Evolutionary conservation across 2,888 invertebrate genomes (phyloP), one percentile per base, ranked within the genome.

Genomic region (Smittia sp.): DNA sequence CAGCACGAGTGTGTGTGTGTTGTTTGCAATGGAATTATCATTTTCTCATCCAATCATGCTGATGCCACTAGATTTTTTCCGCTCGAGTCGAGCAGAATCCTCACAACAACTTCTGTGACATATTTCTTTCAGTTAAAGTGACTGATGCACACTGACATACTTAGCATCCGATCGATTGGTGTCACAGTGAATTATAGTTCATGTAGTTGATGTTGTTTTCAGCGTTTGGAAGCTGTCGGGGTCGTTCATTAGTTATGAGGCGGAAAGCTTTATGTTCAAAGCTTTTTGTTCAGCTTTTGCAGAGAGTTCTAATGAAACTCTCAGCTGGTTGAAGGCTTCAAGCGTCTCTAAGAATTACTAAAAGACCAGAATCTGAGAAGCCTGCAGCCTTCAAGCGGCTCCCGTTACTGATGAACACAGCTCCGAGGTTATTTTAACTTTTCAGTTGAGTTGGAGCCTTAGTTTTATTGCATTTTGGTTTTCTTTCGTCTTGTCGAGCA

Each of bases 171-270:
- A n/a, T 9, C 38, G 11, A 46, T 11, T 46, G n/a, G 46, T 46
- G 46, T 46, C 46, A 46, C 46, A 15, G 15, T 46, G 46, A 15
- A 46, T 46, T 46, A 32, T 32, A 46, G 46, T 46, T 46, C 15
- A 11, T 15, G 46, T 46, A 46, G 46, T n/a, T 46, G 46, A 46
- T 46, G 46, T 46, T 46, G 46, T 46, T 46, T n/a, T 46, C 46
- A 46, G 15, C 46, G 46, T 46, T 46, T 46, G 6, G 32, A 32
- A 32, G 32, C 32, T 32, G 32, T 6, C 3, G 32, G 32, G 32
- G 9, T 6, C 32, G 9, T 32, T 32, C 32, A 32, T 32, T 9
- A 9, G 32, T 32, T 32, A 32, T 9, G n/a, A n/a, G n/a, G 32
- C 32, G 32, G 9, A 32, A 32, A n/a, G n/a, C n/a, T 38, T 38